A percentile compares a stretch with the other conserved stretches of the same genome.
Conservation (phyloP, 2,888 invertebrate genomes). For the Syrphus vitripennis region DNA sequence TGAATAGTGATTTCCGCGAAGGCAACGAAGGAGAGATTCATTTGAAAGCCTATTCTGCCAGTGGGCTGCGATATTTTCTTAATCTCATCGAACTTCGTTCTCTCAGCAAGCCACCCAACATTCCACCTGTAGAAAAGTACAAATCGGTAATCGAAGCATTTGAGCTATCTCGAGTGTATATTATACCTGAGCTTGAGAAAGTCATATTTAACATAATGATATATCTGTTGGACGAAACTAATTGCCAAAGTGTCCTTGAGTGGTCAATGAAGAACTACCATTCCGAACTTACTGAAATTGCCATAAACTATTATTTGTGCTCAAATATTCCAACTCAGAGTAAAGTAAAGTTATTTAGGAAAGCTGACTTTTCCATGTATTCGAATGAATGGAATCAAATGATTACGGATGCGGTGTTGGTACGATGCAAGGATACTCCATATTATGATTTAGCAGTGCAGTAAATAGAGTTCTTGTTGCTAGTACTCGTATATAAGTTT, state of each 20-base stretch:
- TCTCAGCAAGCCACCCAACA: conserved; percentile 71
- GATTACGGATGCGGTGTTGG: conserved; percentile 79
- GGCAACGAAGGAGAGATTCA: conserved; percentile 79
- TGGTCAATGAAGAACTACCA: conserved; percentile 81
- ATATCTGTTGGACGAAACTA: conserved; percentile 76
- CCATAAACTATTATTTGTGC: conserved; percentile 80
- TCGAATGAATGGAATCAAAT: conserved; percentile 80
- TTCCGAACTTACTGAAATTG: conserved; percentile 78
- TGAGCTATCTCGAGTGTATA: conserved; percentile 80
- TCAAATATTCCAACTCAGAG: conserved; percentile 75
- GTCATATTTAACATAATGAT: conserved; percentile 76
- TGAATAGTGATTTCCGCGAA: conserved; percentile 80
- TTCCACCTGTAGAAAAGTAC: conserved; percentile 76
- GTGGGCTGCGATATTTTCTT: conserved; percentile 79
- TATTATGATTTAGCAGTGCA: conserved; percentile 40
- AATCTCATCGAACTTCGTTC: conserved; percentile 77
- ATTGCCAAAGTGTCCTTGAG: conserved; percentile 78
- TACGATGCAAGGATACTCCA: conserved; percentile 75
- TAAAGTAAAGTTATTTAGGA: conserved; percentile 78
- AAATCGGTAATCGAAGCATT: conserved; percentile 79
- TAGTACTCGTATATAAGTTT: background rate
- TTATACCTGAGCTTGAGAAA: conserved; percentile 78
- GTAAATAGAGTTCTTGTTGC: conserved; percentile 29
- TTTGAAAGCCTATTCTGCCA: conserved; percentile 77
- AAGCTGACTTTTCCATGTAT: conserved; percentile 78